Evolutionary conservation across 2,797 vertebrate genomes (phyloP).

Genomic region (Coreius guichenoti): DNA sequence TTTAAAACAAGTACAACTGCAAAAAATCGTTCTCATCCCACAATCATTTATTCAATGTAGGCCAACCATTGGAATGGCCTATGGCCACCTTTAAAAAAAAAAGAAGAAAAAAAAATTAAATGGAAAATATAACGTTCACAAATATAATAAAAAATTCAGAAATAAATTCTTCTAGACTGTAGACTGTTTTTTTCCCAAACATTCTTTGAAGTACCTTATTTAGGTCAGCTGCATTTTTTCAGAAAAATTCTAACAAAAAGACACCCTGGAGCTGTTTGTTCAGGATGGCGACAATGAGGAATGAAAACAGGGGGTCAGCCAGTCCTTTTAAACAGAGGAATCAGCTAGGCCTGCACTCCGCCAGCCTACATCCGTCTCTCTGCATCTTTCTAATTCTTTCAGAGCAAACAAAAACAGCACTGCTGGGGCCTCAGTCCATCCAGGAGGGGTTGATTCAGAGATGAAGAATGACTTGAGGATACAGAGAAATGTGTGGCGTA

Average conservation of each 20-base stretch:
- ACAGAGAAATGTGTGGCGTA: neutral
- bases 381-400: conserved; percentile 33
- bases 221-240: conserved; percentile 66
- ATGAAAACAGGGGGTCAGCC: conserved; percentile 63
- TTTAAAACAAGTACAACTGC: too few relatives aligned
- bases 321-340: conserved; percentile 67
- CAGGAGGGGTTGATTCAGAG: conserved; percentile 8
- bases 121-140: too few relatives aligned
- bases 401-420: conserved; percentile 56
- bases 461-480: conserved; percentile 34
- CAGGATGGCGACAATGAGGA: conserved; percentile 80
- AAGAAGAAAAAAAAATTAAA: too few relatives aligned
- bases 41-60: too few relatives aligned
- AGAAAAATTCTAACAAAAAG: conserved; percentile 73
- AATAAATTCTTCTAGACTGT: conserved; percentile 42
- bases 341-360: conserved; percentile 68
- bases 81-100: too few relatives aligned
- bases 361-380: conserved; percentile 36
- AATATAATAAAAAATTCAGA: neutral
- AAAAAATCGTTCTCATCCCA: too few relatives aligned
- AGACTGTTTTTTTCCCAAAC: conserved; percentile 61
- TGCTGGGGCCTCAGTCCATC: neutral
- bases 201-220: conserved; percentile 76
- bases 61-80: too few relatives aligned
- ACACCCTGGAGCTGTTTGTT: conserved; percentile 77